Base-by-base conservation (phyloP, 2,888 invertebrate genomes). In the Rhagonycha fulva region DNA sequence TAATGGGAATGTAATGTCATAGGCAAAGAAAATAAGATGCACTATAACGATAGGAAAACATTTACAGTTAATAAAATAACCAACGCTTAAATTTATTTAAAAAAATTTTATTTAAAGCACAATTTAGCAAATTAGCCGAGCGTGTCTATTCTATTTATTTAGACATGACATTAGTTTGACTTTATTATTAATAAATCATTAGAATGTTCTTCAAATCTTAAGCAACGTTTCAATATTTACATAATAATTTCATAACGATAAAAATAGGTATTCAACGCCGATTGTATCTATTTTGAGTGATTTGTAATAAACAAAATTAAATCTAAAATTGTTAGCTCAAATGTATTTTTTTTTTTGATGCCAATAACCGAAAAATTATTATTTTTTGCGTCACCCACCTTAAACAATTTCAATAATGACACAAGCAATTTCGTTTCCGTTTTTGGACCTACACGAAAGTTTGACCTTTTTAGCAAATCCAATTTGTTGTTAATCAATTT, bases 241-340 rank as follows among this genome's bases (percentile, higher is more conserved):
- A 47, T 47, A 47, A 47, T 47, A 47, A 47, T 47, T 47, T 47
- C 47, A 47, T 47, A 47, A 47, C 47, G 47, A 47, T 47, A 47
- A 47, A 47, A 47, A 47, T 47, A 47, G 47, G 47, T 2, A 47
- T 47, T n/a, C 47, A 47, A 47, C 47, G 47, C 47, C 47, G 47
- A 47, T 47, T 47, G 47, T 47, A 47, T 47, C 47, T 47, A 47
- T 47, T 47, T 47, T 47, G 47, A 47, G 47, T 47, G 47, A 47
- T 47, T 66, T 66, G 63, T 66, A 66, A 66, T 26, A 66, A 66
- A 66, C 63, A 66, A 66, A 66, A n/a, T 66, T 66, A 26, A 66
- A 47, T 47, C 47, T 47, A 47, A 47, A 47, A 47, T 47, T 47
- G 47, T 47, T 47, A 47, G 12, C 47, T 47, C n/a, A 47, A 47